Evolutionary conservation across 1,140 invertebrate genomes (phyloP), one percentile per base, ranked within the genome.

Genomic region (Adelges cooleyi): DNA sequence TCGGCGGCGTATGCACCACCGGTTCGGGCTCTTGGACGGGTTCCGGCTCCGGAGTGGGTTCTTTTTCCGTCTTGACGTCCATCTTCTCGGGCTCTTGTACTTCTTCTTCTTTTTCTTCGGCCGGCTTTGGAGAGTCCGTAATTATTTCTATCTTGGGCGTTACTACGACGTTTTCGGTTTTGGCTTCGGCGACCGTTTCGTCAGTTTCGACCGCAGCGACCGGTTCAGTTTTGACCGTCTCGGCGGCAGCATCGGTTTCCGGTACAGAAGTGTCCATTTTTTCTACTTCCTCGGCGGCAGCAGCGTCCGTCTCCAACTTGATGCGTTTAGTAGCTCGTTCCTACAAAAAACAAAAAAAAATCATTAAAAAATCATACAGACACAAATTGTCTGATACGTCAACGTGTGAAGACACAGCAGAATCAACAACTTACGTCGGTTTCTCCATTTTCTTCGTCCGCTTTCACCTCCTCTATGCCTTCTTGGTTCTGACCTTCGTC

Each of bases 281-380:
- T 33, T 33, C 29, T 5, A 11, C 11, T 33, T 33, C 29, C 11
- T 33, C 29, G n/a, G n/a, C n/a, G n/a, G n/a, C n/a, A n/a, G n/a
- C n/a, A n/a, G n/a, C n/a, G 5, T 33, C 29, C 11, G 29, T 33
- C 5, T 65, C 49, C 10, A 67, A 52, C 36, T 68, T 65, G 2
- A 62, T 33, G 10, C 56, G 56, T 33, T 62, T 62, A 27, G 27
- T 13, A 17, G 11, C 17, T 33, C 17, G 22, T 15, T 62, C 56
- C 56, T 62, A 46, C n/a, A 56, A 42, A 17, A 15, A 23, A 20
- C 20, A 48, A 3, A 20, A 22, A 50, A 8, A 13, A 25, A 27
- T 11, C n/a, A 44, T 11, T 8, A 44, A 44, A 11, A 11, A 44
- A 48, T 48, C 15, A 18, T 6, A 18, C 9, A 18, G 15, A 48